Percentiles rank a stretch among this genome's conserved stretches.
phyloP scores from a whole-genome alignment of 2,888 invertebrate genomes.

The Ferdinandea cuprea region DNA sequence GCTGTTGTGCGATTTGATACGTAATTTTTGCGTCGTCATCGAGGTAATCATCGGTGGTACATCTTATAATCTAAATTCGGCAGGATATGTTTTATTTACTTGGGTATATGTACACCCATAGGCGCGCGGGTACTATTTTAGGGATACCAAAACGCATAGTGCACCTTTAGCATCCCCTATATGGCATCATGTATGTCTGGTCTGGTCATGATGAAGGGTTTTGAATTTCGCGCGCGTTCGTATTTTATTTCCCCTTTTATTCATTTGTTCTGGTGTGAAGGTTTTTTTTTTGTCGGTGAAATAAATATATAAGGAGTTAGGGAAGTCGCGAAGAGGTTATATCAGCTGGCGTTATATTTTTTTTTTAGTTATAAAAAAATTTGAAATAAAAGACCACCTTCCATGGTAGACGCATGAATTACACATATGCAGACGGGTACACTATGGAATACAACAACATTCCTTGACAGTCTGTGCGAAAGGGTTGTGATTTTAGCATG shows the following conservation, averaged over 20 bases:
- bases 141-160: conserved; percentile 46
- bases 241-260: conserved; percentile 61
- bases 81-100: conserved; percentile 51
- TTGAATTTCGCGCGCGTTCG: conserved; percentile 71
- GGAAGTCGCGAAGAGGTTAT: conserved; percentile 44
- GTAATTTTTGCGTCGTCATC: conserved; percentile 74
- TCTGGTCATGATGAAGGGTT: conserved; percentile 62
- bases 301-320: conserved; percentile 24
- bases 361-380: no score
- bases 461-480: neutral
- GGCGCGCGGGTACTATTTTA: conserved; percentile 51
- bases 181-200: neutral
- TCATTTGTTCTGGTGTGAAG: conserved; percentile 60
- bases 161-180: conserved; percentile 70
- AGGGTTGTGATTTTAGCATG: conserved; percentile 28
- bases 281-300: conserved; percentile 31
- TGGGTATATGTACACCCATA: conserved; percentile 52
- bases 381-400: conserved; percentile 20
- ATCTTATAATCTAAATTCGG: conserved; percentile 62
- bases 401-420: conserved; percentile 19
- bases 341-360: conserved; percentile 66
- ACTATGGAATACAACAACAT: conserved; percentile 24
- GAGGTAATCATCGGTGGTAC: conserved; percentile 55
- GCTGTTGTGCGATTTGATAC: conserved; percentile 39
- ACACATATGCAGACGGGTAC: conserved; percentile 11